Evolutionary conservation across 1,140 invertebrate species (phyloP).

Genomic region (Oncopeltus fasciatus): DNA sequence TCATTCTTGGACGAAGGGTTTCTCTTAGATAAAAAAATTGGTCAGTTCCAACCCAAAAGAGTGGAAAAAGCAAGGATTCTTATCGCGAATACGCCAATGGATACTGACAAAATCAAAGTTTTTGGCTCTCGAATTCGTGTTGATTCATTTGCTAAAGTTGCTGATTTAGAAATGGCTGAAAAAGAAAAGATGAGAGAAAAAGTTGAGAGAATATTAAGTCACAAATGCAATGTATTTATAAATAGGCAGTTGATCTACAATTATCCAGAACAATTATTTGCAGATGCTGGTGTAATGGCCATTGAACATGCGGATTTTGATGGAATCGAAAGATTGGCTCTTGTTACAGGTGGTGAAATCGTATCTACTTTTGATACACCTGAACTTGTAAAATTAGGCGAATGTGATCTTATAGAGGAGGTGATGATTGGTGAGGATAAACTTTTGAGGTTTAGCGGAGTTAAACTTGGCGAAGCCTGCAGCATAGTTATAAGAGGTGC

Average conservation of each 20-base stretch:
- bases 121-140: slow-evolving; percentile 96
- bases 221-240: slow-evolving; percentile 97
- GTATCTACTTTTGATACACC: slow-evolving; percentile 96
- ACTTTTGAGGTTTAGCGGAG: slow-evolving; percentile 87
- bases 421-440: slow-evolving; percentile 96
- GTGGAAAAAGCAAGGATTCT: slow-evolving; percentile 83
- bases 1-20: slow-evolving; percentile 98
- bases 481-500: slow-evolving; percentile 93
- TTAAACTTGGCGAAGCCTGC: slow-evolving; percentile 89
- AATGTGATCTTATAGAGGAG: slow-evolving; percentile 92
- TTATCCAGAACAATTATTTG: slow-evolving; percentile 98
- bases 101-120: slow-evolving; percentile 99
- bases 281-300: slow-evolving; percentile 95
- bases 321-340: slow-evolving; percentile 89
- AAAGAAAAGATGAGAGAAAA: slow-evolving; percentile 99
- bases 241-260: slow-evolving; percentile 99
- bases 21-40: slow-evolving; percentile 90
- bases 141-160: slow-evolving; percentile 95
- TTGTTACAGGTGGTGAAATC: slow-evolving; percentile 97
- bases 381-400: slow-evolving; percentile 78
- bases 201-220: slow-evolving; percentile 86
- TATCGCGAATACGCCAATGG: slow-evolving; percentile 99
- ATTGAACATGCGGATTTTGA: slow-evolving; percentile 99
- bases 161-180: slow-evolving; percentile 92
- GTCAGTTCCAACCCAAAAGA: slow-evolving; percentile 72